A percentile compares a stretch with the other conserved stretches of the same genome.
Conservation (phyloP, 2,888 invertebrate genomes). For the Prosopocoilus inquinatus region DNA sequence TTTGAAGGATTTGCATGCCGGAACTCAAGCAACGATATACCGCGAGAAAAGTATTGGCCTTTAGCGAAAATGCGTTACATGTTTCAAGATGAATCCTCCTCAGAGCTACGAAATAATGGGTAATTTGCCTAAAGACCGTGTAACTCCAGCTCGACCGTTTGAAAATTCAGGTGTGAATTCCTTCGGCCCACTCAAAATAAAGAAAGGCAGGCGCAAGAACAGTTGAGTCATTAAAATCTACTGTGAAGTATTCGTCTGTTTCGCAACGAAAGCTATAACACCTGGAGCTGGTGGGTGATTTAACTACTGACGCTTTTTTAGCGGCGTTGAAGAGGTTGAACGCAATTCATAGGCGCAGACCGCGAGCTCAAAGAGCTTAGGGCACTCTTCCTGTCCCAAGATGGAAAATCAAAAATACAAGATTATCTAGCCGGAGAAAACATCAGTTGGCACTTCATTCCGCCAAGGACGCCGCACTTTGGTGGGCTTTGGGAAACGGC, state of each 20-base stretch:
- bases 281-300: conserved; percentile 36
- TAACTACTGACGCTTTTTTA: conserved; percentile 36
- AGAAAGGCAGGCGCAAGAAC: conserved; percentile 6
- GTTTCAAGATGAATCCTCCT: not conserved
- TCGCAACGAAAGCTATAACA: conserved; percentile 38
- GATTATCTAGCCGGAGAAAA: too few species aligned
- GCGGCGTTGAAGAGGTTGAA: conserved; percentile 36
- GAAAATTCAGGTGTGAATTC: conserved; percentile 20
- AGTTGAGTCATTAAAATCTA: conserved; percentile 20
- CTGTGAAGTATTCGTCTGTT: conserved; percentile 35
- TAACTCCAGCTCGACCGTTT: conserved; percentile 9
- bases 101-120: conserved; percentile 6
- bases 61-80: conserved; percentile 3
- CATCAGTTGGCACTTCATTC: not conserved
- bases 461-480: conserved; percentile 29
- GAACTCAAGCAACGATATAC: conserved; percentile 2
- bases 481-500: conserved; percentile 38
- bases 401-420: too few species aligned
- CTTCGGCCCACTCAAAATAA: conserved; percentile 19
- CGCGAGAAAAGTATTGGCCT: conserved; percentile 12
- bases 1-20: conserved; percentile 4
- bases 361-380: conserved; percentile 18
- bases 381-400: too few species aligned
- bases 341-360: conserved; percentile 37
- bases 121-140: conserved; percentile 1